Conservation (phyloP, 1,140 invertebrate genomes). For the Arion vulgaris region DNA sequence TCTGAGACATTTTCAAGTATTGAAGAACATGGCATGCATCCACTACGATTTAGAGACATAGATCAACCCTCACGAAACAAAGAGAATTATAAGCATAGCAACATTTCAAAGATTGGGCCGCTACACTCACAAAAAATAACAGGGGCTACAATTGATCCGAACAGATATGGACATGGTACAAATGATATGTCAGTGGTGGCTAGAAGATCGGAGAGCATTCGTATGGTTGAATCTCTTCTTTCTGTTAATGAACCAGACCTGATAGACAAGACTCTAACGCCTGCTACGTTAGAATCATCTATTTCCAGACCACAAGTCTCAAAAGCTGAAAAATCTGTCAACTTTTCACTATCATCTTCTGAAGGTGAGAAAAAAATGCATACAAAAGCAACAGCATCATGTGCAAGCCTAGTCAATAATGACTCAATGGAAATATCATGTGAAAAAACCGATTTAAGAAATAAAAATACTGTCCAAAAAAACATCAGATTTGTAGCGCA, state of each 20-base stretch:
- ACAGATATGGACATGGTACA: neutral
- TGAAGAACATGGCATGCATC: too few relatives aligned
- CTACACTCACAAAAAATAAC: too few relatives aligned
- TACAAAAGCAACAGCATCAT: too few relatives aligned
- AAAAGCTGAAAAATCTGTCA: neutral
- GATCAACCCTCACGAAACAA: too few relatives aligned
- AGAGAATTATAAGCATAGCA: too few relatives aligned
- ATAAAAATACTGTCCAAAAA: neutral
- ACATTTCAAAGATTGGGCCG: too few relatives aligned
- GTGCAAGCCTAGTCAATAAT: too few relatives aligned
- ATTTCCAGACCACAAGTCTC: neutral
- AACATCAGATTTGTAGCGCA: neutral
- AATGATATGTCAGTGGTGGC: neutral
- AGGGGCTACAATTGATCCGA: neutral
- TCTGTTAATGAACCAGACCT: neutral
- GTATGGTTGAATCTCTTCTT: neutral
- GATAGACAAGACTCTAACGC: neutral
- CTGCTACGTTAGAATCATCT: neutral
- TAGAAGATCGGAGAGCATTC: neutral
- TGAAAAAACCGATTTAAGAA: too few relatives aligned
- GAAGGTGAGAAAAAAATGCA: neutral
- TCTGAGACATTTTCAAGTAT: too few relatives aligned
- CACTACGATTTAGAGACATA: too few relatives aligned
- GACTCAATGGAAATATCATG: too few relatives aligned
- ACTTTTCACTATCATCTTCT: neutral